Evolutionary conservation across 2,113 vertebrate species (phyloP), one percentile per base, ranked within the genome.

Genomic region (Ammodytes dubius): DNA sequence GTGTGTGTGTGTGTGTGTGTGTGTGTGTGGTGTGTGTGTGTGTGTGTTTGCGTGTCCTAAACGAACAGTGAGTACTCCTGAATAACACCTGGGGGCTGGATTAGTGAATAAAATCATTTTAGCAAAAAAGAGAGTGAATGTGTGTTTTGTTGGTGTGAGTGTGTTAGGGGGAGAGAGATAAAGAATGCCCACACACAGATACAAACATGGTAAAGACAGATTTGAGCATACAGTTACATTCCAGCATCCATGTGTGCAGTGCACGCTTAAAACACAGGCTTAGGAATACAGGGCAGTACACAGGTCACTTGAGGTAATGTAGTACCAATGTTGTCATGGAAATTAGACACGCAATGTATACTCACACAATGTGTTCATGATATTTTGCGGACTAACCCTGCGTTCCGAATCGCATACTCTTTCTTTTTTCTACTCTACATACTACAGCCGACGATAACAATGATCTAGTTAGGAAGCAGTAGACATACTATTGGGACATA

Each of bases 31-130:
- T 66, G 54, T 56, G 50, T 74, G n/a, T 64, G 47, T 67, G 19
- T 58, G 42, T 73, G 50, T 73, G 35, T 40, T 7, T 43, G 52
- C 43, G 70, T 74, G 61, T 52, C 52, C 49, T 68, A 70, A 88
- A 78, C 75, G 79, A 87, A 84, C 79, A 79, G 63, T 52, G 60
- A 88, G 78, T 89, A 75, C 74, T 81, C 67, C 81, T 83, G 50
- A 39, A 64, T 72, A 68, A 35, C 82, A 83, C 84, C 80, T 77
- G 80, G 66, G 84, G 80, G 64, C 73, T 69, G 81, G 84, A 86
- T 87, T 82, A 84, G 35, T 50, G 64, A 50, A 49, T 66, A 10
- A 47, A 79, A 75, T 47, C 60, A 60, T 78, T 87, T 76, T 54
- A 64, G n/a, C 60, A n/a, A 35, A 15, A 42, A 45, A 60, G 71